Percentiles rank a stretch among this genome's conserved stretches.
Evolutionary conservation across 2,797 vertebrate species (phyloP).

Genomic region (Microctenopoma stevenorrisi): DNA sequence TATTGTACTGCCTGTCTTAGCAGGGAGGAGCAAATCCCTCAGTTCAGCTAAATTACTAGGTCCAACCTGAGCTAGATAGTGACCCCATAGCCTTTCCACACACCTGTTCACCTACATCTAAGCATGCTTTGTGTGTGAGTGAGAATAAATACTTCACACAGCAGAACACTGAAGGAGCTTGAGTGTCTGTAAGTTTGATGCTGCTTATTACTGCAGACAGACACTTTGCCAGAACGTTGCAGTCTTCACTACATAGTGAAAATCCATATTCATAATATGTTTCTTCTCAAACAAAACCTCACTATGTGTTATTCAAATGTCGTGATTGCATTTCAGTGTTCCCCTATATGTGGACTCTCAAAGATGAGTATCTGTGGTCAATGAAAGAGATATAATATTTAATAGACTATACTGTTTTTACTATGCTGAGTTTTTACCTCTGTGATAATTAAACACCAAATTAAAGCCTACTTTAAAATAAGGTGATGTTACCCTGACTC

Average conservation of each 20-base stretch:
- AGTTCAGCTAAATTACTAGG: conserved; percentile 84
- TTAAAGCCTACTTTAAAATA: too few species aligned
- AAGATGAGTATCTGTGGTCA: too few species aligned
- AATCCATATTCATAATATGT: neutral
- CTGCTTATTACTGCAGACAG: neutral
- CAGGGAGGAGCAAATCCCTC: conserved; percentile 81
- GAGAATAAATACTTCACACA: conserved; percentile 42
- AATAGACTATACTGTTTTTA: too few species aligned
- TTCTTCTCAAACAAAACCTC: neutral
- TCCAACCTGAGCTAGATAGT: conserved; percentile 83
- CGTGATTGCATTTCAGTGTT: too few species aligned
- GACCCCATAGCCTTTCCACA: conserved; percentile 82
- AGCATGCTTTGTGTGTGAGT: conserved; percentile 53
- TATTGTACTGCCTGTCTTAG: conserved; percentile 81
- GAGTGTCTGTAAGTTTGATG: conserved; percentile 18
- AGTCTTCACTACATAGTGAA: neutral
- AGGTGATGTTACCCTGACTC: too few species aligned
- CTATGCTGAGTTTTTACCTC: too few species aligned
- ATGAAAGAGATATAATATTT: too few species aligned
- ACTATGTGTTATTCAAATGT: neutral
- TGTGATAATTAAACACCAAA: too few species aligned
- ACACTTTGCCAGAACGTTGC: neutral
- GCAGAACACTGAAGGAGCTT: conserved; percentile 17
- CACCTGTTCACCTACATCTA: conserved; percentile 80
- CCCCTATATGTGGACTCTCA: too few species aligned